These are phyloP conservation scores for Kradibia gibbosae DNA, from an alignment of 1,140 invertebrate genomes.

Conservation along the genomic window DNA sequence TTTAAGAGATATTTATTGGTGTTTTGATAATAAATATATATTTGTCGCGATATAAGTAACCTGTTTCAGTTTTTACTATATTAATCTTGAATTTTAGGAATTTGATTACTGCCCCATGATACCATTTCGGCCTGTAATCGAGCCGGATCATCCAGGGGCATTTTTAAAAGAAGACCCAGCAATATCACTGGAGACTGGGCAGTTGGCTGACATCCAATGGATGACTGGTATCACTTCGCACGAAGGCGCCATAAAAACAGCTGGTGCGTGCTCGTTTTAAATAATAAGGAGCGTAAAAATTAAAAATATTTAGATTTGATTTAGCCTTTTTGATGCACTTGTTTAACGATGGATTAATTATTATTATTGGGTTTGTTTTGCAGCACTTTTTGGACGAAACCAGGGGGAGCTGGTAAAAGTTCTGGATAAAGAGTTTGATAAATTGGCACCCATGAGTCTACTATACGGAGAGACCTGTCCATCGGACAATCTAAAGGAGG, in stretches of 20 bases:
- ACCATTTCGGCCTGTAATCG: slow-evolving; percentile 81
- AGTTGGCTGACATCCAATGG: slow-evolving; percentile 76
- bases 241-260: slow-evolving; percentile 79
- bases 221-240: slow-evolving; percentile 79
- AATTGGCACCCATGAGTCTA: slow-evolving; percentile 75
- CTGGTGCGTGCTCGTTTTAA: slow-evolving; percentile 69
- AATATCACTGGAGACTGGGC: slow-evolving; percentile 69
- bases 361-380: not conserved
- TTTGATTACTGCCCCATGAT: slow-evolving; percentile 83
- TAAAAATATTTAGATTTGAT: not conserved
- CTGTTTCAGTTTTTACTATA: no score
- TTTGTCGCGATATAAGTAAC: no score
- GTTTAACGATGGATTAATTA: not conserved
- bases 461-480: slow-evolving; percentile 76
- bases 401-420: slow-evolving; percentile 52
- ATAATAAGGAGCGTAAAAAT: not conserved
- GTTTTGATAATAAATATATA: no score
- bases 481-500: slow-evolving; percentile 60
- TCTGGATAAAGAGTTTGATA: slow-evolving; percentile 74
- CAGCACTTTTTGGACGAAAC: slow-evolving; percentile 60
- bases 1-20: no score
- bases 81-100: slow-evolving; percentile 65
- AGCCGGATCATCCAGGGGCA: slow-evolving; percentile 77
- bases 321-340: not conserved
- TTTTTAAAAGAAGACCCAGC: slow-evolving; percentile 77